These are phyloP conservation scores for Rafetus swinhoei DNA, from an alignment of 2,113 vertebrate genomes.

Conservation along the genomic window DNA sequence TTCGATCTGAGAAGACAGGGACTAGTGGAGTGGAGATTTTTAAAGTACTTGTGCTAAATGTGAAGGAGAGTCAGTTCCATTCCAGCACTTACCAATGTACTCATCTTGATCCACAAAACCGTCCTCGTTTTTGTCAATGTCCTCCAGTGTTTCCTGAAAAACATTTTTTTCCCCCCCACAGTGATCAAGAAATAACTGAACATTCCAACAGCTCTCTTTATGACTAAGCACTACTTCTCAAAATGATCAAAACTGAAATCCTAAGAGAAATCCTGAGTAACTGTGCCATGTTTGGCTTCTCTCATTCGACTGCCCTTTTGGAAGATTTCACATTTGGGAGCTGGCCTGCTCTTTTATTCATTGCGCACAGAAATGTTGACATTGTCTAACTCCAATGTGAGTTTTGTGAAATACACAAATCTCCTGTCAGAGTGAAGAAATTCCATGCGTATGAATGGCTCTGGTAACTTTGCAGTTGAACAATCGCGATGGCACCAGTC, in stretches of 20 bases:
- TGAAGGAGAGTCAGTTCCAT: not conserved
- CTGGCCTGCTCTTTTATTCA: not conserved
- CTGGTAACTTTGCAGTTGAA: not conserved
- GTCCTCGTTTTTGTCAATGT: slow-evolving; percentile 95
- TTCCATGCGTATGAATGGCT: not conserved
- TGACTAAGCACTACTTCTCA: not conserved
- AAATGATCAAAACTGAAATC: not conserved
- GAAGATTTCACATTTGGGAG: not conserved
- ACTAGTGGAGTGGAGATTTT: not conserved
- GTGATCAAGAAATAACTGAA: not conserved
- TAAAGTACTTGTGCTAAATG: not conserved
- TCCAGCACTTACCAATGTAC: slow-evolving; percentile 88
- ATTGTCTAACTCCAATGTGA: not conserved
- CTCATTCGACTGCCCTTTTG: accelerated
- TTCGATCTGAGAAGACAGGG: not conserved
- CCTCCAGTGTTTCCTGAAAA: slow-evolving; percentile 95
- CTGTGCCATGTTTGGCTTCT: not conserved
- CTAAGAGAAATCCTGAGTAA: not conserved
- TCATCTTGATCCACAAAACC: slow-evolving; percentile 97
- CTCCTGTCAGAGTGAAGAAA: not conserved
- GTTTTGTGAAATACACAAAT: not conserved
- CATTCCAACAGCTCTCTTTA: not conserved
- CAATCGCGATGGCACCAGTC: not conserved
- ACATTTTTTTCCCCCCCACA: slow-evolving; percentile 19
- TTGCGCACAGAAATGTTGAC: not conserved